Evolutionary conservation across 2,797 vertebrate genomes (phyloP), one percentile per base, ranked within the genome.

Genomic region (Linurgus olivaceus): DNA sequence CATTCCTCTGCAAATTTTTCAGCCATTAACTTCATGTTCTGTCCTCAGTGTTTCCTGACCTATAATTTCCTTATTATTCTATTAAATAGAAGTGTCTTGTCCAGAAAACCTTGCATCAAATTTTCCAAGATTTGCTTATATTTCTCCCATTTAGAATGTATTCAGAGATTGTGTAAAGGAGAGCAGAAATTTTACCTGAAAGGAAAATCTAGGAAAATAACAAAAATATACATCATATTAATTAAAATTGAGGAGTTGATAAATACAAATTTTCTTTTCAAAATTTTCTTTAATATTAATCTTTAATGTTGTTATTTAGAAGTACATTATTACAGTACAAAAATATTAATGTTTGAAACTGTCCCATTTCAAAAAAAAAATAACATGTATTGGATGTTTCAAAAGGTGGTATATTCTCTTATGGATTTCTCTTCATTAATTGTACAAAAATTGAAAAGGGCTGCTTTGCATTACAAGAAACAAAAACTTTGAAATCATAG

Each of bases 381-480:
- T 2, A 11, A 1, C 9, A 29, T 8, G 2, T 16, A 57, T 35
- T 52, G 10, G 7, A 35, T 20, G 2, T 38, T 71, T 83, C 5
- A 26, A 35, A 84, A 44, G 12, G 2, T 13, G 7, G 5, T 4
- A 3, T 10, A 44, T 57, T 72, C 84, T 86, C 58, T 78, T 59
- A 26, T 68, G 33, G 55, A 86, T 65, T 82, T 82, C 8, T n/a
- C 12, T 70, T 85, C 28, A n/a, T 65, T 86, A 44, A 54, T n/a
- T 6, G n/a, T 13, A 48, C 3, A 24, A 19, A 85, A 77, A 6
- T 21, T 65, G 15, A 66, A 82, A 52, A 72, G 4, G 3, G 7
- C 8, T 76, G 23, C 3, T 74, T 62, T 81, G 21, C 5, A 78
- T 83, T 62, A 58, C 26, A 63, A n/a, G 13, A 28, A 84, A 40